Evolutionary conservation across 2,797 vertebrate species (phyloP).

Genomic region (Muraenolepis orangiensis): DNA sequence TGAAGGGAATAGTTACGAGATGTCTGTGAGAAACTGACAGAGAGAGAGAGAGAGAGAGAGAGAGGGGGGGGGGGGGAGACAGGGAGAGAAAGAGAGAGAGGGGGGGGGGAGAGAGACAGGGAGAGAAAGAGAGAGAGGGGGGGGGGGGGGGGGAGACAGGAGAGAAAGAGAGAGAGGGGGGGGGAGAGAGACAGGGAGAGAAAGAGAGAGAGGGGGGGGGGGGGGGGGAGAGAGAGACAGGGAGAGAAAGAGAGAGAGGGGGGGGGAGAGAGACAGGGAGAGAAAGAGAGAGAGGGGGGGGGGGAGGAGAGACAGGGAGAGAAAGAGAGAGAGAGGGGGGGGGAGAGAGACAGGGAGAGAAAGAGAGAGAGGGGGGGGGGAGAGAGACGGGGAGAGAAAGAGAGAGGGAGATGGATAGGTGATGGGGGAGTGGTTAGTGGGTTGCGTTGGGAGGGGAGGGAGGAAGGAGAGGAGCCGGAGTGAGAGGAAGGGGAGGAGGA

Average conservation of each 20-base stretch:
- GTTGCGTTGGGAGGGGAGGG: constrained; percentile 33
- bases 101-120: too few species aligned
- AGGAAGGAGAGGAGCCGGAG: constrained; percentile 22
- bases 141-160: constrained; percentile 28
- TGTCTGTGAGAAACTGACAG: constrained; percentile 51
- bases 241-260: constrained; percentile 36
- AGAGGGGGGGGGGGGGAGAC: too few species aligned
- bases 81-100: too few species aligned
- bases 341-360: constrained; percentile 36
- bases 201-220: constrained; percentile 19
- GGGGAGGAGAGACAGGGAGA: constrained; percentile 14
- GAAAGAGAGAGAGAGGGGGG: constrained; percentile 31
- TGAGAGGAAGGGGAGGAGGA: constrained; percentile 36
- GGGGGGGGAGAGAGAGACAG: constrained; percentile 32
- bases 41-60: too few species aligned
- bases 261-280: constrained; percentile 36
- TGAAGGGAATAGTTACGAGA: constrained; percentile 64
- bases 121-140: too few species aligned
- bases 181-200: constrained; percentile 16
- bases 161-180: constrained; percentile 32
- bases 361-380: constrained; percentile 14
- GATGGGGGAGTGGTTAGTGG: constrained; percentile 44
- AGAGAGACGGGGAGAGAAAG: constrained; percentile 19
- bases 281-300: constrained; percentile 20
- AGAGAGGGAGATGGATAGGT: constrained; percentile 32